These are phyloP conservation scores for Macrophya alboannulata DNA, from an alignment of 2,888 invertebrate species.

Conservation along the genomic window DNA sequence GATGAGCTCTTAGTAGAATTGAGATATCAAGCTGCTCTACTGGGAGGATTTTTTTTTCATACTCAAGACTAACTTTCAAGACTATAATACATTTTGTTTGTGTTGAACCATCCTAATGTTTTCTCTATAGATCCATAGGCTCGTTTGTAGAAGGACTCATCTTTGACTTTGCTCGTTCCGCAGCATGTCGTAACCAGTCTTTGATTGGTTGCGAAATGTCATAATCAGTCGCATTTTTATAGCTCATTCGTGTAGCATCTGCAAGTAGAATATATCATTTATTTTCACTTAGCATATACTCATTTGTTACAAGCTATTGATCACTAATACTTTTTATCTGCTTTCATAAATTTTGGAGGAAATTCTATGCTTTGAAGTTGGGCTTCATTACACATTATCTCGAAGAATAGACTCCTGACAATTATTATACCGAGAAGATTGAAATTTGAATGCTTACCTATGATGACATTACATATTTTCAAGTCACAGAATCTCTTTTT, in stretches of 20 bases:
- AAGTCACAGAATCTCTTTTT: conserved; percentile 6
- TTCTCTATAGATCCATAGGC: background rate
- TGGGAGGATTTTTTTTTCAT: no score
- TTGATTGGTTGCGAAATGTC: background rate
- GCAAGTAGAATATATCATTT: background rate
- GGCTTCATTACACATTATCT: background rate
- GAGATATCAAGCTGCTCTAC: no score
- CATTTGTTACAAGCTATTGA: background rate
- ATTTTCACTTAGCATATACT: background rate
- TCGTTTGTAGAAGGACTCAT: background rate
- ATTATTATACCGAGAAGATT: background rate
- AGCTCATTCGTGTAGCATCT: background rate
- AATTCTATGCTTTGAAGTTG: background rate
- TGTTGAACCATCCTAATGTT: no score
- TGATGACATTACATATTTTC: background rate
- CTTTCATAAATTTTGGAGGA: background rate
- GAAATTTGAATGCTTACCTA: conserved; percentile 10
- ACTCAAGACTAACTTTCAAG: no score
- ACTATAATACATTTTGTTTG: no score
- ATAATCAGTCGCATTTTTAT: background rate
- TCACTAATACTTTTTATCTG: background rate
- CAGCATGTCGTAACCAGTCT: conserved; percentile 9
- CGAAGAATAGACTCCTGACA: background rate
- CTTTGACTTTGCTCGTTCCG: background rate
- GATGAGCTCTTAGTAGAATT: no score